Evolutionary conservation across 1,140 invertebrate species (phyloP), one percentile per base, ranked within the genome.

Genomic region (Latrodectus geometricus): DNA sequence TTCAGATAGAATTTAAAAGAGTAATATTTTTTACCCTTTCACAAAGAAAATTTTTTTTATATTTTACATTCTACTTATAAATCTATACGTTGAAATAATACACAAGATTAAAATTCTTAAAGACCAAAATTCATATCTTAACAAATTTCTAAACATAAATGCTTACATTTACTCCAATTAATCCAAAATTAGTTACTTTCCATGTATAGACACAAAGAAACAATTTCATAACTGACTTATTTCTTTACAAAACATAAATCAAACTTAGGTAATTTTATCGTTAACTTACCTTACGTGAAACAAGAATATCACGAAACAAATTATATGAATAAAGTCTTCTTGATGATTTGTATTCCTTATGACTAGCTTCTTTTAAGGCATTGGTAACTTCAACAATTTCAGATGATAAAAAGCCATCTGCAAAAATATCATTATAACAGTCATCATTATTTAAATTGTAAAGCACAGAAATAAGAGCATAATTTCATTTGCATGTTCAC

Each of bases 341-440:
- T 88, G 91, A 90, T 89, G 91, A 90, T 88, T 91, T 91, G 85
- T 94, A 94, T 89, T 96, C 94, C 87, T 93, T 93, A 52, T 93
- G 92, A 88, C 94, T 93, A 2, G 95, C 94, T 89, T 94, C 94
- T 54, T 93, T 91, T 65, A 95, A 93, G 65, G 94, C 91, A 74
- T 89, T 89, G 15, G 91, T 91, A 91, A 90, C 90, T 88, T 91
- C 90, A 15, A 91, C 89, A 88, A 92, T 91, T 88, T 92, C 91
- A 79, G 92, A 91, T 35, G 91, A 91, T 83, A 93, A 95, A 89
- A 94, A 93, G 52, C 95, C 95, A 90, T 94, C 93, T 92, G 92
- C 50, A 89, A 89, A 21, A 82, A 81, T 81, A 61, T 66, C 65
- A 11, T 0, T 48, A 66, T 54, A 15, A 66, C 23, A 15, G 8